Evolutionary conservation across 2,113 vertebrate species (phyloP).

Genomic region (Mormyrus lacerda): DNA sequence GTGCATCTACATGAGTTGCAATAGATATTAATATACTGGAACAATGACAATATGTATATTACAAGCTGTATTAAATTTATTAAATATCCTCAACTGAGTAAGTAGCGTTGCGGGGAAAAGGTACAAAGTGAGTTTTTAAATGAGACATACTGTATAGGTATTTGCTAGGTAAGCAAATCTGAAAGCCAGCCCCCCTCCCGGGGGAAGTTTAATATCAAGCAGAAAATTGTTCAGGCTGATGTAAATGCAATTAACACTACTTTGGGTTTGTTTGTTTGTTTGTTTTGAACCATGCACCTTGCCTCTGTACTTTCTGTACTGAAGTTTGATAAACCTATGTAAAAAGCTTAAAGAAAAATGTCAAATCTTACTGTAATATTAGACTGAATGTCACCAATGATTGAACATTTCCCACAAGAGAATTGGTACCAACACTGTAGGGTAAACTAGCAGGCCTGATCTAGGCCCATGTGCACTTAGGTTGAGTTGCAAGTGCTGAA

Average conservation of each 20-base stretch:
- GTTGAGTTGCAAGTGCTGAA: background rate
- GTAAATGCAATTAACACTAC: slow-evolving; percentile 1
- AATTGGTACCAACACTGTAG: background rate
- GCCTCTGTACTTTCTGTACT: background rate
- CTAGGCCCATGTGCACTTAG: background rate
- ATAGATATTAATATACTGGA: slow-evolving; percentile 1
- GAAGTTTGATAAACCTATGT: background rate
- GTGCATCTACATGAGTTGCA: background rate
- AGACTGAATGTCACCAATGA: background rate
- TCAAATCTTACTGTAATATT: background rate
- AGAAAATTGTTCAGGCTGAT: background rate
- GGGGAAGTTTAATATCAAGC: background rate
- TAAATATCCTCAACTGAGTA: background rate
- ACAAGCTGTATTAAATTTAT: slow-evolving; percentile 9
- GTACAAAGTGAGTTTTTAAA: background rate
- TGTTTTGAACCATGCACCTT: background rate
- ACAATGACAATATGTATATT: background rate
- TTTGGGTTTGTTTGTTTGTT: background rate
- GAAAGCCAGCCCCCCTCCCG: background rate
- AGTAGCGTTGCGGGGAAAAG: background rate
- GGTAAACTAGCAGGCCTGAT: background rate
- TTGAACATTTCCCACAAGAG: background rate
- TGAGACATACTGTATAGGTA: background rate
- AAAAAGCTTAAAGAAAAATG: background rate
- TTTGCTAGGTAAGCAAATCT: background rate